Evolutionary conservation across 2,797 vertebrate species (phyloP).

Genomic region (Galaxias olidus): DNA sequence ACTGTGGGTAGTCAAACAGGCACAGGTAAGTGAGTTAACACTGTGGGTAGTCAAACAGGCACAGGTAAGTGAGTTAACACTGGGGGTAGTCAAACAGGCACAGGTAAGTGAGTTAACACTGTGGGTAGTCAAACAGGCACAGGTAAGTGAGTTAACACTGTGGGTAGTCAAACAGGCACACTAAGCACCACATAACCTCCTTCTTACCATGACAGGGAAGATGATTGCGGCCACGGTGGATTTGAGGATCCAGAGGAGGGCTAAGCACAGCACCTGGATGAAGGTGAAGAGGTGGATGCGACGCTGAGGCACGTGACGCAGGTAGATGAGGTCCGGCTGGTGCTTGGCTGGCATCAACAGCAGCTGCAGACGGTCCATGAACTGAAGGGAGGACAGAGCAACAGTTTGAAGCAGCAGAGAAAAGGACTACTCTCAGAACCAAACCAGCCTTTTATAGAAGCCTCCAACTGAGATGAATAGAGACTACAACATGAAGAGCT

Average conservation of each 20-base stretch:
- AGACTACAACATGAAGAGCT: background rate
- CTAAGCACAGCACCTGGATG: conserved; percentile 90
- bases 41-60: no score
- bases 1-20: no score
- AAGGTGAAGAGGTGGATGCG: conserved; percentile 97
- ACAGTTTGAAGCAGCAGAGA: background rate
- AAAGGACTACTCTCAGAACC: background rate
- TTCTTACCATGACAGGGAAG: conserved; percentile 95
- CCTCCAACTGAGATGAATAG: no score
- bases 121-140: no score
- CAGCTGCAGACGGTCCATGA: conserved; percentile 97
- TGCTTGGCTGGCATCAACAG: conserved; percentile 98
- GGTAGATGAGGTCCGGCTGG: conserved; percentile 97
- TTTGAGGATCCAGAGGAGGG: conserved; percentile 96
- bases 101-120: no score
- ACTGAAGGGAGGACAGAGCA: conserved; percentile 68
- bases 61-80: no score
- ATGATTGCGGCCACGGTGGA: conserved; percentile 97
- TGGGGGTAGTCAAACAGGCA: no score
- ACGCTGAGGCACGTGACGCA: conserved; percentile 95
- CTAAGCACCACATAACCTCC: no score
- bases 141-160: no score
- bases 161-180: no score
- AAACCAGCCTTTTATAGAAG: no score
- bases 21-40: no score